Base-by-base conservation (phyloP, 2,113 vertebrate species). In the Tyrannus savana region DNA sequence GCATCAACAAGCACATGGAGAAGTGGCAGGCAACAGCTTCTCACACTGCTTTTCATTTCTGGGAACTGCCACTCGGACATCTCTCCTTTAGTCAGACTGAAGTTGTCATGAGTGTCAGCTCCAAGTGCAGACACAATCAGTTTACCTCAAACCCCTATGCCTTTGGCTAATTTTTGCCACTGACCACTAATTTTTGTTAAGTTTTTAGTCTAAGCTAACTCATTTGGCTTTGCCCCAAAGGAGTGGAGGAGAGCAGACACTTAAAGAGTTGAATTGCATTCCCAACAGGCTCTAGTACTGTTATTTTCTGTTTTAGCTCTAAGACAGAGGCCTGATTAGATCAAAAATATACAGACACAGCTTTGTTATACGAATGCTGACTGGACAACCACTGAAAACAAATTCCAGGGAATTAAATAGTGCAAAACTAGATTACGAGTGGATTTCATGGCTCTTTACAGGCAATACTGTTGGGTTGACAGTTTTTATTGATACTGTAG, bases 201-300 rank as follows among this genome's bases (percentile, higher is more conserved):
- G 8, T 27, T 79, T 68, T 80, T 53, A 47, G 24, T 59, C 19
- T 53, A 41, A 30, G 22, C 27, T 50, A 68, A 58, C n/a, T 64
- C 17, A 13, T 41, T 71, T 67, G 50, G 3, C 37, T 49, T 22
- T 80, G 39, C 6, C 8, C 2, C 19, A 1, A 12, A 16, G 15
- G 5, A 42, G 30, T 0, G 27, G 19, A 14, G 24, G 33, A 13
- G 33, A 42, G 23, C 9, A 0, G 14, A 6, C 7, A 0, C 18
- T 17, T 24, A 14, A 9, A 52, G 50, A 47, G 23, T 12, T n/a
- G 24, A 49, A 6, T 7, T 35, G 24, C 24, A 3, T 27, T 67
- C 31, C 35, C 9, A 25, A 0, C 18, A 44, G 27, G 13, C 7
- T 59, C 6, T 41, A 7, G 9, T 10, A 24, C 31, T 60, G 27